Percentiles rank a stretch among this genome's conserved stretches.
phyloP scores from a whole-genome alignment of 2,888 invertebrate species.

The Portevinia maculata region DNA sequence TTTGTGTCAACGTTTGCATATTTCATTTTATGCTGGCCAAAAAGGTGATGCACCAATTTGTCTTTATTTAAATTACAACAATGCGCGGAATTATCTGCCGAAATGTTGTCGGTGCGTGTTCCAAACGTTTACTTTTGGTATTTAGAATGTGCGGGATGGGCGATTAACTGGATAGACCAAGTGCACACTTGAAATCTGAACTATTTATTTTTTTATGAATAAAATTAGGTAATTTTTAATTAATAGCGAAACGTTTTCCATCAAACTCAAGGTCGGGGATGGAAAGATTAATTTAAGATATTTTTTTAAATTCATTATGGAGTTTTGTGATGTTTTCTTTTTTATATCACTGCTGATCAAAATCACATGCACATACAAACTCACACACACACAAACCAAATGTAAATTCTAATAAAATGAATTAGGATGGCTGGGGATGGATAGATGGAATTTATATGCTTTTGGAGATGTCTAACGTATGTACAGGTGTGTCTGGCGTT shows the following conservation, averaged over 20 bases:
- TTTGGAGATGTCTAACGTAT: constrained; percentile 16
- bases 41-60: background rate
- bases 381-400: background rate
- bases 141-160: background rate
- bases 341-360: constrained; percentile 1
- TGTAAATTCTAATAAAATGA: background rate
- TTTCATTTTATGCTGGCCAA: background rate
- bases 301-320: constrained; percentile 13
- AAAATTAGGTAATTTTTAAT: constrained; percentile 45
- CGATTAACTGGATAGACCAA: constrained; percentile 3
- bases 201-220: constrained; percentile 18
- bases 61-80: constrained; percentile 3
- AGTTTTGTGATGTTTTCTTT: constrained; percentile 24
- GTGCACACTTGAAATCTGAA: constrained; percentile 1
- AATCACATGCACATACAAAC: background rate
- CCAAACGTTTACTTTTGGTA: constrained; percentile 7
- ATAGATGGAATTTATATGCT: constrained; percentile 8
- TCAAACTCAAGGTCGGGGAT: constrained; percentile 50
- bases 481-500: constrained; percentile 37
- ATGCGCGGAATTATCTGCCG: constrained; percentile 18
- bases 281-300: constrained; percentile 47
- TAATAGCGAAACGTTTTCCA: constrained; percentile 44
- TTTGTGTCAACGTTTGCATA: constrained; percentile 10
- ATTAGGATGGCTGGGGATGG: background rate
- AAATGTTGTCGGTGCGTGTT: background rate